A percentile compares a stretch with the other conserved stretches of the same genome.
These are phyloP conservation scores for Parnassius orleans DNA, from an alignment of 2,888 invertebrate species.

Conservation along the genomic window DNA sequence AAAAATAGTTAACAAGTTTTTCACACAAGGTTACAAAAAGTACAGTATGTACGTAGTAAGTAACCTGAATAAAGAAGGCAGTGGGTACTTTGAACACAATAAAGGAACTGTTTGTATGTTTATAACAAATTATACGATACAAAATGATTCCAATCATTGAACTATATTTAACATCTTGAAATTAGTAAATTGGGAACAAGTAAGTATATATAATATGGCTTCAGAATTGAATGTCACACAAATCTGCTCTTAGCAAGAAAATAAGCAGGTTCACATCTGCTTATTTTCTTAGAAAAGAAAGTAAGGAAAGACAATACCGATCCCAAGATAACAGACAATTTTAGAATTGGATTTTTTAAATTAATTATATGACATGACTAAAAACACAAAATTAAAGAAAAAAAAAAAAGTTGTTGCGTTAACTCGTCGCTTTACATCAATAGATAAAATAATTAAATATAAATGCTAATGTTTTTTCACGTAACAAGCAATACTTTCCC, in stretches of 20 bases:
- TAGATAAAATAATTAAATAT: neutral
- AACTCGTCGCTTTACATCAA: neutral
- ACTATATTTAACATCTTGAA: neutral
- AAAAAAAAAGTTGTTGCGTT: neutral
- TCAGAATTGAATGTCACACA: neutral
- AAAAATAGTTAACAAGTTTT: slow-evolving; percentile 50
- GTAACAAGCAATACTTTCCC: too few species aligned
- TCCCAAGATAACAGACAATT: too few species aligned
- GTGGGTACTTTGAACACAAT: slow-evolving; percentile 43
- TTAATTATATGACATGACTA: too few species aligned
- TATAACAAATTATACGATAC: slow-evolving; percentile 19
- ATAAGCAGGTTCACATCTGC: too few species aligned
- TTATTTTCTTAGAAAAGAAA: too few species aligned
- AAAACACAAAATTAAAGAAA: too few species aligned
- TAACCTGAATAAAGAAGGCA: slow-evolving; percentile 9
- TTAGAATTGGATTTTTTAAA: too few species aligned
- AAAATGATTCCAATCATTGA: slow-evolving; percentile 3
- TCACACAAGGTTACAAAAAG: slow-evolving; percentile 36
- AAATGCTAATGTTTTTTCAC: neutral
- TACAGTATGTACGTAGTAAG: slow-evolving; percentile 31
- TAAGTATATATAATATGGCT: neutral
- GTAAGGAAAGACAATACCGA: too few species aligned
- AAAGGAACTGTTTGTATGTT: slow-evolving; percentile 40
- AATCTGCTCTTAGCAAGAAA: too few species aligned
- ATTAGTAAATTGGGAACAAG: neutral